Conservation (phyloP, 2,113 vertebrate genomes). For the Poicephalus meyeri region DNA sequence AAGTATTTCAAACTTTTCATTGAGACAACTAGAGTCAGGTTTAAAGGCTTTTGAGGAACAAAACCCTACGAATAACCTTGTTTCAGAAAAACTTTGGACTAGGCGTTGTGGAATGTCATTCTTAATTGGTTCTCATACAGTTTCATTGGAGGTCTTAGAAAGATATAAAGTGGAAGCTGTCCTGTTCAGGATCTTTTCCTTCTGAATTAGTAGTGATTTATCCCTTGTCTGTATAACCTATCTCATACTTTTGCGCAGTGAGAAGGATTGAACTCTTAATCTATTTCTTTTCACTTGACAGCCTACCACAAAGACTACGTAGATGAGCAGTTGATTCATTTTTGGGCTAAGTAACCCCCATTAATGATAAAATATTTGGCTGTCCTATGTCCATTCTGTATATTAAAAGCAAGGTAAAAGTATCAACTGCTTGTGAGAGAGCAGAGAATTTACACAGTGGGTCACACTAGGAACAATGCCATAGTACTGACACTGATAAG, state of each 20-base stretch:
- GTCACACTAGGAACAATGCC: background rate
- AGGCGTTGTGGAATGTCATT: background rate
- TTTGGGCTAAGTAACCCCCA: background rate
- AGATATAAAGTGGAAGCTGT: background rate
- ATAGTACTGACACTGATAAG: background rate
- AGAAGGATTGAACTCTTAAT: background rate
- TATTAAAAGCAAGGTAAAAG: background rate
- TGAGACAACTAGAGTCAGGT: background rate
- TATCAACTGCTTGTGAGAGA: background rate
- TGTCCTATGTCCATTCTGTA: background rate
- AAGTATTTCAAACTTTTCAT: conserved; percentile 27
- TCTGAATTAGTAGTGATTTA: background rate
- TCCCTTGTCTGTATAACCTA: background rate
- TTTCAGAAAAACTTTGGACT: background rate
- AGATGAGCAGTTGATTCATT: background rate
- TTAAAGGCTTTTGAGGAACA: background rate
- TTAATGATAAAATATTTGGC: background rate
- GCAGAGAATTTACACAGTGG: background rate
- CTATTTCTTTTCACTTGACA: background rate
- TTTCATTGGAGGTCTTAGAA: background rate
- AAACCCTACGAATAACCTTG: background rate
- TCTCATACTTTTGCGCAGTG: background rate
- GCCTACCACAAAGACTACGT: background rate
- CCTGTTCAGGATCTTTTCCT: background rate
- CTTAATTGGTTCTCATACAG: background rate